phyloP scores from a whole-genome alignment of 1,140 invertebrate species.

The Heliothis virescens region DNA sequence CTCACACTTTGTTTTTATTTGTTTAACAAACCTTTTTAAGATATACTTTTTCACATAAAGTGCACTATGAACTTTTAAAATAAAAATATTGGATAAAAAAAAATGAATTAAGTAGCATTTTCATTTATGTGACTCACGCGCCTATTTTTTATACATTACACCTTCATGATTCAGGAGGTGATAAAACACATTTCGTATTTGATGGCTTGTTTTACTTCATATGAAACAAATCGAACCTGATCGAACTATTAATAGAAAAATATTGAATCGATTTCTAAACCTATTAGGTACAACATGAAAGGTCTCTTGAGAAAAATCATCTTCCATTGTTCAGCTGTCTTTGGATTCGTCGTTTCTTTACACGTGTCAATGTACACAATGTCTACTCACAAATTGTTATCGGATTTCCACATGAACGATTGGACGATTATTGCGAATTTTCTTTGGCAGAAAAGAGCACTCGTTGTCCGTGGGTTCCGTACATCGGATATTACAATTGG shows the following conservation, averaged over 20 bases:
- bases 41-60: no score
- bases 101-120: no score
- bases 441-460: slow-evolving; percentile 31
- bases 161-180: no score
- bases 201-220: background rate
- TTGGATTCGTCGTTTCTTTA: background rate
- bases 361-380: background rate
- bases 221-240: background rate
- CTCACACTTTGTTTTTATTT: no score
- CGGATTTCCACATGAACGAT: slow-evolving; percentile 31
- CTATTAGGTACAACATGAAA: background rate
- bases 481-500: slow-evolving; percentile 28
- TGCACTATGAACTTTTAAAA: no score
- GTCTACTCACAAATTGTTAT: slow-evolving; percentile 30
- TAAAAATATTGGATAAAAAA: background rate
- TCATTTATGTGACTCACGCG: no score
- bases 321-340: slow-evolving; percentile 2
- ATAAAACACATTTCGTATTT: background rate
- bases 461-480: background rate
- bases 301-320: background rate
- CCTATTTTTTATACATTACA: no score
- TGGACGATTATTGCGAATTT: slow-evolving; percentile 37
- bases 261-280: no score
- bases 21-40: no score
- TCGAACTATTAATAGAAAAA: no score